Evolutionary conservation across 2,888 invertebrate species (phyloP).

Genomic region (Ypsolopha sequella): DNA sequence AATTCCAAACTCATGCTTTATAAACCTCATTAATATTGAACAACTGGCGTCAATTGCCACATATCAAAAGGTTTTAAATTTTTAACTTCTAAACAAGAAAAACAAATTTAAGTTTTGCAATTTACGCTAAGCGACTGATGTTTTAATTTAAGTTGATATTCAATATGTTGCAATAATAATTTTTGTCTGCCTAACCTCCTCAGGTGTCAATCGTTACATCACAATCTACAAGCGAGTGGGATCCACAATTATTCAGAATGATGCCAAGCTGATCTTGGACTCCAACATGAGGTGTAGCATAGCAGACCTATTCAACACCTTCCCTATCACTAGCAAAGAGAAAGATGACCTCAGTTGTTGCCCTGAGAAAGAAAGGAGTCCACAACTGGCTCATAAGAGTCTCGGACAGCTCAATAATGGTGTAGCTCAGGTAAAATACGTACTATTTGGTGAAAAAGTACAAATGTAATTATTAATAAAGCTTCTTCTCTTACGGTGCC

Average conservation of each 20-base stretch:
- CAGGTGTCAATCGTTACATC: constrained; percentile 75
- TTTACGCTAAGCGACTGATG: too few species aligned
- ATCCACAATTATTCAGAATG: constrained; percentile 75
- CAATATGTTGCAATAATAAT: too few species aligned
- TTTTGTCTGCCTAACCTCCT: constrained; percentile 28
- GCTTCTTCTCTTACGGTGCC: too few species aligned
- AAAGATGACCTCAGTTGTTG: constrained; percentile 77
- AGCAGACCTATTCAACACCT: constrained; percentile 72
- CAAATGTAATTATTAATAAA: too few species aligned
- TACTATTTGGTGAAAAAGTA: neutral
- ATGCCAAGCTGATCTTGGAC: constrained; percentile 74
- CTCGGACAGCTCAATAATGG: constrained; percentile 77
- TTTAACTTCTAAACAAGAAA: too few species aligned
- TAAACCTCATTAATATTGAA: too few species aligned
- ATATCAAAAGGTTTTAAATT: too few species aligned
- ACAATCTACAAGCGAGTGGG: constrained; percentile 79
- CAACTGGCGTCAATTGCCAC: too few species aligned
- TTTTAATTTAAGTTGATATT: too few species aligned
- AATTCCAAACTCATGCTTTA: too few species aligned
- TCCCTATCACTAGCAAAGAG: constrained; percentile 77
- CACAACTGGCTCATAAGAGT: constrained; percentile 66
- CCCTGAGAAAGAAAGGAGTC: constrained; percentile 74
- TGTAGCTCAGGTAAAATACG: constrained; percentile 70
- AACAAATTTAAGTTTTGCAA: too few species aligned
- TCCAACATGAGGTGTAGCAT: constrained; percentile 74